Evolutionary conservation across 2,888 invertebrate species (phyloP), one percentile per base, ranked within the genome.

Genomic region (Oligia latruncula): DNA sequence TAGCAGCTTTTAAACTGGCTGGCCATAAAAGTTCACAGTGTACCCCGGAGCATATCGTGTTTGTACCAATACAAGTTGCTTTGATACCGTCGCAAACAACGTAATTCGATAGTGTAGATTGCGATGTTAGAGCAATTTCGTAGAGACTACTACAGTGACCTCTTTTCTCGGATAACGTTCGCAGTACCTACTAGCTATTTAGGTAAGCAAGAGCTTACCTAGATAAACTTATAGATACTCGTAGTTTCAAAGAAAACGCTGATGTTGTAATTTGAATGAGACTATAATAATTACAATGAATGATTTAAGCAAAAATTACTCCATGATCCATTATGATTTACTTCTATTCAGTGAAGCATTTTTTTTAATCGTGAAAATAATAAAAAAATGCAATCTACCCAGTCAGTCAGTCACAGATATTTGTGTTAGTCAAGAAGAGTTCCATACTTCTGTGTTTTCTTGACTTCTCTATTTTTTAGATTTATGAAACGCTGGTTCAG

Each of bases 11-110:
- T 67, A 49, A 82, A 78, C 58, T 83, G 66, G 73, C 40, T 74
- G 8, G 58, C 40, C 40, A 74, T 82, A 78, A 70, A 83, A 78
- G 60, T 78, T 82, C 23, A 62, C 49, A 67, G 78, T 49, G 29
- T 68, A 68, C 60, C 43, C 46, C 15, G 62, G 73, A 83, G 80
- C 78, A 78, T 75, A 82, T 82, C 77, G 82, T 66, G 65, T 78
- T 82, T 55, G 83, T 74, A 74, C 73, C 78, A 67, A 66, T 82
- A 83, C 66, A 78, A 80, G 70, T 75, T 55, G 75, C 67, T 85
- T 83, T 87, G 81, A 83, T 82, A 77, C 74, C 70, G 77, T 74
- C 77, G 77, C 82, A 88, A 80, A 83, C 82, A 80, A 81, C 79
- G 87, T 82, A 83, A 83, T 83, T 83, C 60, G 70, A 82, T 83